A percentile compares a stretch with the other conserved stretches of the same genome.
These are phyloP conservation scores for Solea senegalensis DNA, from an alignment of 2,113 vertebrate species.

Conservation along the genomic window DNA sequence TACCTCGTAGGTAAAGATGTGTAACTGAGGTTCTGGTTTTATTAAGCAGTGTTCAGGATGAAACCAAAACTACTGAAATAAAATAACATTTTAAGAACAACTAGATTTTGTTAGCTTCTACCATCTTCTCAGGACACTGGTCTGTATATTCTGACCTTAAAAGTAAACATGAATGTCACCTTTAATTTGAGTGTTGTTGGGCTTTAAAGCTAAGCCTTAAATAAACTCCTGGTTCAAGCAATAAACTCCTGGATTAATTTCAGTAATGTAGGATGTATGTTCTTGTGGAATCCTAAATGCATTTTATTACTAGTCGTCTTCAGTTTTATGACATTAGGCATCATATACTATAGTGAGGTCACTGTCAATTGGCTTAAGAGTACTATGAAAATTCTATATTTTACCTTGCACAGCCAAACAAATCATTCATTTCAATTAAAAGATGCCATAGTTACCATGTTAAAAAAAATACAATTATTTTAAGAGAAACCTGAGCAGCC, in stretches of 20 bases:
- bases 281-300: neutral
- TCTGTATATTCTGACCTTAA: neutral
- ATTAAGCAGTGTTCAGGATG: too few species aligned
- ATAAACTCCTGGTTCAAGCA: too few species aligned
- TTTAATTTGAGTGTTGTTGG: neutral
- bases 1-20: too few species aligned
- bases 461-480: neutral
- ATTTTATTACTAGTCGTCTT: neutral
- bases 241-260: neutral
- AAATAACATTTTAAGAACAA: neutral
- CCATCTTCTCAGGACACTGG: neutral
- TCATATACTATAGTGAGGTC: neutral
- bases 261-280: neutral
- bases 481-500: slow-evolving; percentile 13
- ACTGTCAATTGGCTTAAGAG: too few species aligned
- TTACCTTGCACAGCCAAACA: too few species aligned
- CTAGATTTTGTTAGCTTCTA: neutral
- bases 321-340: neutral
- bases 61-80: too few species aligned
- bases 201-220: neutral
- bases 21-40: too few species aligned
- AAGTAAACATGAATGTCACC: neutral
- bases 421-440: neutral
- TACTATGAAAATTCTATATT: too few species aligned
- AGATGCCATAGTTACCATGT: neutral